A percentile compares a stretch with the other conserved stretches of the same genome.
phyloP scores from a whole-genome alignment of 2,888 invertebrate genomes.

The Lochmaea capreae region DNA sequence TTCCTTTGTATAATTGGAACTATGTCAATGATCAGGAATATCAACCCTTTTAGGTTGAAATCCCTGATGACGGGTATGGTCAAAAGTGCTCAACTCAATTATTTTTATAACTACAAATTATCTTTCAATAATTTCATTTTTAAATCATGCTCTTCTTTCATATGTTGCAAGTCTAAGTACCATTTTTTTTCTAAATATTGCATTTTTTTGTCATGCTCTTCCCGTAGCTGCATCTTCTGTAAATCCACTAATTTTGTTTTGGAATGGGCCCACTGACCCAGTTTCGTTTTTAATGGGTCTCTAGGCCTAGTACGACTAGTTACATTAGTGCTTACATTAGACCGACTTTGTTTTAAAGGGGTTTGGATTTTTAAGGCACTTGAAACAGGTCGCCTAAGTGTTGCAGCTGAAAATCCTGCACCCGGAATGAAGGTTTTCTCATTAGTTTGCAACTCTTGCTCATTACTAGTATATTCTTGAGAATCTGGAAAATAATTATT shows the following conservation, averaged over 20 bases:
- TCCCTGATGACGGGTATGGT: no score
- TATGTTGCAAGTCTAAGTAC: not conserved
- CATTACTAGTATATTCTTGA: not conserved
- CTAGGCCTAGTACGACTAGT: constrained; percentile 2
- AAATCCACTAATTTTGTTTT: constrained; percentile 19
- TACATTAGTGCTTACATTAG: not conserved
- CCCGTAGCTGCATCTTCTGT: constrained; percentile 13
- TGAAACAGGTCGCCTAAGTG: no score
- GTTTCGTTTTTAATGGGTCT: constrained; percentile 13
- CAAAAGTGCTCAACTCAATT: no score
- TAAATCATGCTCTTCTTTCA: no score
- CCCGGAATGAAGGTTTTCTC: not conserved
- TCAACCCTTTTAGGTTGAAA: no score
- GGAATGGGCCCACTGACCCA: no score
- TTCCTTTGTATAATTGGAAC: no score
- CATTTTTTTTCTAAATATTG: not conserved
- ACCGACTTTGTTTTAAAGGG: not conserved
- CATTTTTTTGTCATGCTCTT: constrained; percentile 14
- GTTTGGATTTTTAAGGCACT: no score
- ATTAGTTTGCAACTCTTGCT: constrained; percentile 4
- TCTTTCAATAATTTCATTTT: not conserved
- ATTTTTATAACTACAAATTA: no score
- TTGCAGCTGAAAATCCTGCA: no score
- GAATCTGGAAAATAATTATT: not conserved
- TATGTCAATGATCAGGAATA: no score